phyloP scores from a whole-genome alignment of 2,113 vertebrate species.

The Procavia capensis region DNA sequence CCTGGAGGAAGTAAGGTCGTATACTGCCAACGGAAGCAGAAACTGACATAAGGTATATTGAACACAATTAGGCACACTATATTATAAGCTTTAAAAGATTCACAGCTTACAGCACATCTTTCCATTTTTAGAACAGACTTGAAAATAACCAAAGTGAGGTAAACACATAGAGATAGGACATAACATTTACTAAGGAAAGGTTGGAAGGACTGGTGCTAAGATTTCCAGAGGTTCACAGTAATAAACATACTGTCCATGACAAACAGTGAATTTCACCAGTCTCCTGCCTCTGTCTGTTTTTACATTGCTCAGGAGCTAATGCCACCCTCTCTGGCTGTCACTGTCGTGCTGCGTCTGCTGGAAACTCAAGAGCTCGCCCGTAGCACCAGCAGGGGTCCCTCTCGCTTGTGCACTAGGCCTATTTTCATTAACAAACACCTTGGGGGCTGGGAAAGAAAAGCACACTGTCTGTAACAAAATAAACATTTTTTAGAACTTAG shows the following conservation, averaged over 20 bases:
- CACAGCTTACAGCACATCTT: background rate
- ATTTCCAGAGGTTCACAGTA: background rate
- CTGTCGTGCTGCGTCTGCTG: background rate
- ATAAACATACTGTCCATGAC: background rate
- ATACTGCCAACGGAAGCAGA: background rate
- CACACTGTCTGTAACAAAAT: background rate
- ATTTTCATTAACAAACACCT: background rate
- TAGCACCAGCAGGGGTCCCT: background rate
- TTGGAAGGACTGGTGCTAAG: background rate
- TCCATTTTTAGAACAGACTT: background rate
- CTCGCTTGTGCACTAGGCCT: background rate
- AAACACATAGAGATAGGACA: background rate
- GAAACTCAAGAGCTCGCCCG: background rate
- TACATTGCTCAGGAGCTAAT: background rate
- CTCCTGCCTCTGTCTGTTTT: background rate
- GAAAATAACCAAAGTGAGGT: background rate
- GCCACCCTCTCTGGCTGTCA: no score
- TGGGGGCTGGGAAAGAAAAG: background rate
- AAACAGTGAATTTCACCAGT: background rate
- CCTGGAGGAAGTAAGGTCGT: background rate
- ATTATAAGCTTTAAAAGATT: background rate
- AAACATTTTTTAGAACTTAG: background rate
- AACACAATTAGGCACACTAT: background rate
- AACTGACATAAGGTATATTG: background rate
- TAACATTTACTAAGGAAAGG: background rate